These are phyloP conservation scores for Drosophila quadrilineata DNA, from an alignment of 1,140 invertebrate genomes.

Conservation along the genomic window DNA sequence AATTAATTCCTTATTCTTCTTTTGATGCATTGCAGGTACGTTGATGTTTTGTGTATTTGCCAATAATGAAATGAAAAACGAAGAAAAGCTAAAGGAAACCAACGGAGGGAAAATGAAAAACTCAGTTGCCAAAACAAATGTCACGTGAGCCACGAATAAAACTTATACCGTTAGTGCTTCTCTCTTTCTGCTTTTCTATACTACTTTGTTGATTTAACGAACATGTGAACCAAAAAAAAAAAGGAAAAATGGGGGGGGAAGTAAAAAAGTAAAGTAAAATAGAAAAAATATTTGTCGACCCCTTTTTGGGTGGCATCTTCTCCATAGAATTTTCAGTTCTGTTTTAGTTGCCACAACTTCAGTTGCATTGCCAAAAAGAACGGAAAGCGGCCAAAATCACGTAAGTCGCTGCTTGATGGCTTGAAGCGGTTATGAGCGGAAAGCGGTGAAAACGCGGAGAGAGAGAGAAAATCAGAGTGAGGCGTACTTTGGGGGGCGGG, in stretches of 20 bases:
- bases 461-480: too few species aligned
- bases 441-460: too few species aligned
- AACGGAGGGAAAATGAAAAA: constrained; percentile 21
- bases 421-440: not conserved
- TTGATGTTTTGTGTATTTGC: constrained; percentile 45
- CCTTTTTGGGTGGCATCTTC: constrained; percentile 4
- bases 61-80: constrained; percentile 15
- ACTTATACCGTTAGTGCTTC: constrained; percentile 1
- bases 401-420: constrained; percentile 18
- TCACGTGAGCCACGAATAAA: constrained; percentile 65
- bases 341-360: constrained; percentile 16
- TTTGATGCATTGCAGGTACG: constrained; percentile 59
- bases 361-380: constrained; percentile 25
- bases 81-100: constrained; percentile 3
- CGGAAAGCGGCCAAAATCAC: constrained; percentile 34
- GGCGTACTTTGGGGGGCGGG: too few species aligned
- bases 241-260: too few species aligned
- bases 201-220: constrained; percentile 56
- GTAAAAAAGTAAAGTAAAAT: constrained; percentile 36
- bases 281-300: constrained; percentile 50
- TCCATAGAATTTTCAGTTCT: not conserved
- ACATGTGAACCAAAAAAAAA: too few species aligned
- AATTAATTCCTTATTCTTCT: not conserved
- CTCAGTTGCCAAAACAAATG: constrained; percentile 67
- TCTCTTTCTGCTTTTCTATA: constrained; percentile 18